Conservation (phyloP, 2,113 vertebrate genomes). For the Indicator maculatus region DNA sequence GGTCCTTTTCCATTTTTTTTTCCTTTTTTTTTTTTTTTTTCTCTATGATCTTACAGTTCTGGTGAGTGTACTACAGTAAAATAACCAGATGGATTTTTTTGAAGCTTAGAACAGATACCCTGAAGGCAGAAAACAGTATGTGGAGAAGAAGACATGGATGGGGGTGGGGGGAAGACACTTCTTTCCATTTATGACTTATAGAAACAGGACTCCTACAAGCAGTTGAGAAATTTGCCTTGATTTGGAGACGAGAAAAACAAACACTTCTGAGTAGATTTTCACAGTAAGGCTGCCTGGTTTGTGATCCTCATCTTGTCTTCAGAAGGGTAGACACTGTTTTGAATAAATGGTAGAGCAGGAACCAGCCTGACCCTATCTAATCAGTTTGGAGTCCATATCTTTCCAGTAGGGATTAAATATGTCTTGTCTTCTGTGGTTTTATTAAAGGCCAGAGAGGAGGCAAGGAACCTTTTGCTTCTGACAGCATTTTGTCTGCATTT, state of each 20-base stretch:
- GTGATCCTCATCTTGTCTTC: slow-evolving; percentile 1
- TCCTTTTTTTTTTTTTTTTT: background rate
- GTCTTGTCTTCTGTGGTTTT: slow-evolving; percentile 21
- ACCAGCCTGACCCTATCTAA: background rate
- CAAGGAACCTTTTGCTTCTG: slow-evolving; percentile 3
- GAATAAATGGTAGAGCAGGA: background rate
- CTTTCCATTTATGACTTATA: slow-evolving; percentile 60
- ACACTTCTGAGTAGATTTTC: slow-evolving; percentile 31
- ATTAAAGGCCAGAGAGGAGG: slow-evolving; percentile 25
- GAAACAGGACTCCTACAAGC: slow-evolving; percentile 36
- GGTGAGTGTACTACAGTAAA: slow-evolving; percentile 55
- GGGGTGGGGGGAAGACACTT: background rate
- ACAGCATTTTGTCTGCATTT: background rate
- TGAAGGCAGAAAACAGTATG: slow-evolving; percentile 58
- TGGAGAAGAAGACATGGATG: slow-evolving; percentile 7
- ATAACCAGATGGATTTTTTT: slow-evolving; percentile 63
- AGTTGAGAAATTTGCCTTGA: slow-evolving; percentile 53
- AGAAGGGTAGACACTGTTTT: background rate
- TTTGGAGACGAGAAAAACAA: slow-evolving; percentile 49
- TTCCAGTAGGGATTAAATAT: slow-evolving; percentile 4
- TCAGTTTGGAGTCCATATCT: background rate
- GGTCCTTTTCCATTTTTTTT: slow-evolving; percentile 9
- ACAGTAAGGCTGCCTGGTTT: slow-evolving; percentile 1
- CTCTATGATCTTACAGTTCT: slow-evolving; percentile 54
- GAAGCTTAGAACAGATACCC: slow-evolving; percentile 65